Evolutionary conservation across 2,797 vertebrate genomes (phyloP).

Genomic region (Microctenopoma lineatum): DNA sequence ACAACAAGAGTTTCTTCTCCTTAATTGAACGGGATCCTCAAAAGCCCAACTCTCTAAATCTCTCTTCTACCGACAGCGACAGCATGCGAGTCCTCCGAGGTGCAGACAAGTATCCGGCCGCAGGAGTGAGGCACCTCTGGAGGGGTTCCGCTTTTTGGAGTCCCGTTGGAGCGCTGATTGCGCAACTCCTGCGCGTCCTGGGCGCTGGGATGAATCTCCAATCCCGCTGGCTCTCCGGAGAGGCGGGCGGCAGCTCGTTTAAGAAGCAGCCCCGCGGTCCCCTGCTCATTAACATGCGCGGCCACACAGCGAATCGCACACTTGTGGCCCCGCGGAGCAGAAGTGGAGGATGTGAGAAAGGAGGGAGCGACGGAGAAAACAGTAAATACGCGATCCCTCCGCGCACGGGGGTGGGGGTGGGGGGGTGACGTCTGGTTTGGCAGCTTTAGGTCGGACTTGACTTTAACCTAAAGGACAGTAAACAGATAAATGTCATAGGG

Average conservation of each 20-base stretch:
- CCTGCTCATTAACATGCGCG: slow-evolving; percentile 96
- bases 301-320: slow-evolving; percentile 89
- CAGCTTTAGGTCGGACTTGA: too few relatives aligned
- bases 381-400: too few relatives aligned
- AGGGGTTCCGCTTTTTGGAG: slow-evolving; percentile 18
- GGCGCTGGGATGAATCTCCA: slow-evolving; percentile 48
- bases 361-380: slow-evolving; percentile 25
- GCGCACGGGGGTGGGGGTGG: too few relatives aligned
- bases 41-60: slow-evolving; percentile 37
- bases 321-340: slow-evolving; percentile 80
- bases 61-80: neutral
- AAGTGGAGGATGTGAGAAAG: slow-evolving; percentile 46
- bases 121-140: slow-evolving; percentile 16
- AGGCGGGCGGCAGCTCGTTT: slow-evolving; percentile 81
- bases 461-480: too few relatives aligned
- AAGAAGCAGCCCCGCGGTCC: slow-evolving; percentile 87
- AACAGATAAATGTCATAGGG: too few relatives aligned
- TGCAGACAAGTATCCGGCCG: slow-evolving; percentile 49
- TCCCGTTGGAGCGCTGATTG: slow-evolving; percentile 56
- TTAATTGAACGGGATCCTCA: slow-evolving; percentile 33
- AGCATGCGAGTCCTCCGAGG: slow-evolving; percentile 1
- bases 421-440: too few relatives aligned
- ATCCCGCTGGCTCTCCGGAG: slow-evolving; percentile 19
- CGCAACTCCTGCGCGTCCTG: slow-evolving; percentile 67
- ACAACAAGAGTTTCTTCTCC: neutral